Conservation (phyloP, 2,113 vertebrate genomes). For the Axis porcinus region DNA sequence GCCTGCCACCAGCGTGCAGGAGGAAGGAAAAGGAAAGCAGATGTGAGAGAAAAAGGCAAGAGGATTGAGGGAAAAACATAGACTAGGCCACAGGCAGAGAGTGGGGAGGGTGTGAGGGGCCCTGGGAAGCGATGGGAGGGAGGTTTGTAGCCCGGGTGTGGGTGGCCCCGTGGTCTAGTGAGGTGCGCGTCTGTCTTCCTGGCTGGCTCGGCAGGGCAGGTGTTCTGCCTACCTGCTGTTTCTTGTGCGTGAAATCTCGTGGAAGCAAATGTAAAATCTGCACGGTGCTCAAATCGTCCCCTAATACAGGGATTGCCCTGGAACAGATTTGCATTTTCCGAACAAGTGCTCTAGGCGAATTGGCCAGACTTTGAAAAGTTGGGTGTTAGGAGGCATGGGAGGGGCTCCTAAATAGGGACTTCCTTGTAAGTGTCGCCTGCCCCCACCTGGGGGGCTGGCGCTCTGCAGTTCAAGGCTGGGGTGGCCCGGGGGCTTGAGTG, state of each 20-base stretch:
- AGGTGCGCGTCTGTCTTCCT: accelerated
- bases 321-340: not conserved
- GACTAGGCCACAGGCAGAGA: accelerated
- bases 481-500: not conserved
- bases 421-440: accelerated
- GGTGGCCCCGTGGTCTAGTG: accelerated
- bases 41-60: accelerated
- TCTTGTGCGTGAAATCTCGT: not conserved
- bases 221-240: too few relatives aligned
- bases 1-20: not conserved
- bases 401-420: not conserved
- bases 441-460: too few relatives aligned
- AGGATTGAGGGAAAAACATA: too few relatives aligned
- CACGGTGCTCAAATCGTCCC: accelerated
- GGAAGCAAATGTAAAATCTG: too few relatives aligned
- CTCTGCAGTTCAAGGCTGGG: not conserved
- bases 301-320: accelerated
- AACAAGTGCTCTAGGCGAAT: accelerated
- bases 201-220: accelerated
- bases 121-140: accelerated
- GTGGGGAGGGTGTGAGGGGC: accelerated
- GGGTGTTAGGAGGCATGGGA: too few relatives aligned
- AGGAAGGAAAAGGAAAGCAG: not conserved
- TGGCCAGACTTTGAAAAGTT: not conserved
- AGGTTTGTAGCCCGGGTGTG: accelerated